These are phyloP conservation scores for Gavia stellata DNA, from an alignment of 2,113 vertebrate species.

Conservation along the genomic window DNA sequence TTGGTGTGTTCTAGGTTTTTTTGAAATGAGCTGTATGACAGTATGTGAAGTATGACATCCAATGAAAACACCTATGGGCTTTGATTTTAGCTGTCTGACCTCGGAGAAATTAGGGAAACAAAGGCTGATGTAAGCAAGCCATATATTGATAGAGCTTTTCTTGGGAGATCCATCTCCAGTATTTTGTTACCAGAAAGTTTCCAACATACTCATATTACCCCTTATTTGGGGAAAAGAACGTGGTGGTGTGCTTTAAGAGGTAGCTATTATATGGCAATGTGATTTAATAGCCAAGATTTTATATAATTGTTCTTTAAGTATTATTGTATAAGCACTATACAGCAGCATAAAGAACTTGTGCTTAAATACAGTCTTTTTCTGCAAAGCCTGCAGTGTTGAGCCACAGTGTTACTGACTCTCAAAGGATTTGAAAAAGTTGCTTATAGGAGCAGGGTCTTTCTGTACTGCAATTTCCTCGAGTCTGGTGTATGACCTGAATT, in stretches of 20 bases:
- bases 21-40: not conserved
- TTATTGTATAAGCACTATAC: not conserved
- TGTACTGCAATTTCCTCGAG: not conserved
- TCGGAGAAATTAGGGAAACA: not conserved
- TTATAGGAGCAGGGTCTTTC: not conserved
- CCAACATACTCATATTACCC: not conserved
- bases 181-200: not conserved
- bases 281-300: not conserved
- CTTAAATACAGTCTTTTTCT: not conserved
- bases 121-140: not conserved
- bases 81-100: not conserved
- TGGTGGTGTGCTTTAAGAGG: not conserved
- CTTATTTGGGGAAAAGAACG: not conserved
- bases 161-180: not conserved
- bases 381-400: not conserved
- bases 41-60: not conserved
- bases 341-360: not conserved
- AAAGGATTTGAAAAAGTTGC: not conserved
- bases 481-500: not conserved
- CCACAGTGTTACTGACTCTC: accelerated
- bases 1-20: not conserved
- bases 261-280: not conserved
- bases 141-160: not conserved
- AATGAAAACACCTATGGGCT: accelerated
- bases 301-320: not conserved